phyloP scores from a whole-genome alignment of 2,888 invertebrate species.

The Aplocera efformata region DNA sequence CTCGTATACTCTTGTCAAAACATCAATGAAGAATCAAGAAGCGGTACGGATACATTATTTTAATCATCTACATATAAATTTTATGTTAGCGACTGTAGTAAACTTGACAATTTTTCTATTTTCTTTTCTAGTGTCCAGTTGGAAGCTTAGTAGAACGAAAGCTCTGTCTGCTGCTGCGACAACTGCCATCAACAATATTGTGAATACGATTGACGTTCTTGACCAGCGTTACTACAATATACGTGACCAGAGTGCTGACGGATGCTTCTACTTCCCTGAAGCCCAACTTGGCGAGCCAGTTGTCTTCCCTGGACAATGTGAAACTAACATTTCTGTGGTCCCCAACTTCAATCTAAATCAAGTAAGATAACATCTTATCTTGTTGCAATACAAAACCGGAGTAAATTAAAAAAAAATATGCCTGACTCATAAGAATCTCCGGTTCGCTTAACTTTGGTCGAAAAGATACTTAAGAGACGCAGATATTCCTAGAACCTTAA shows the following conservation, averaged over 20 bases:
- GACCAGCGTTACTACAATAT: constrained; percentile 43
- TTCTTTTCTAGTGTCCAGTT: constrained; percentile 48
- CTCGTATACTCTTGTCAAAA: constrained; percentile 31
- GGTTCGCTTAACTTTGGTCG: no score
- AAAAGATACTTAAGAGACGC: no score
- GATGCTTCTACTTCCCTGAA: constrained; percentile 60
- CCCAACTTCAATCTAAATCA: constrained; percentile 40
- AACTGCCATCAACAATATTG: constrained; percentile 34
- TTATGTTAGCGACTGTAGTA: background rate
- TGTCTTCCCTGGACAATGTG: constrained; percentile 57
- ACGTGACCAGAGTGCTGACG: constrained; percentile 43
- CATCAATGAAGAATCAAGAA: constrained; percentile 23
- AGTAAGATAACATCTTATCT: constrained; percentile 32
- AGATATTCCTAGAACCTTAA: no score
- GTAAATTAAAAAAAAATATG: no score
- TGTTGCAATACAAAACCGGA: no score
- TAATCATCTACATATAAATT: background rate
- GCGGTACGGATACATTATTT: constrained; percentile 20
- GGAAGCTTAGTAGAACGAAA: constrained; percentile 57
- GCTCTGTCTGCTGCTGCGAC: constrained; percentile 28
- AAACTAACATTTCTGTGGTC: constrained; percentile 42
- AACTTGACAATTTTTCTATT: background rate
- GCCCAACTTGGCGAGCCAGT: constrained; percentile 44
- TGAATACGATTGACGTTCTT: constrained; percentile 39
- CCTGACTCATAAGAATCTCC: no score